Percentiles rank a stretch among this genome's conserved stretches.
phyloP scores from a whole-genome alignment of 2,888 invertebrate species.

The Limnephilus lunatus region DNA sequence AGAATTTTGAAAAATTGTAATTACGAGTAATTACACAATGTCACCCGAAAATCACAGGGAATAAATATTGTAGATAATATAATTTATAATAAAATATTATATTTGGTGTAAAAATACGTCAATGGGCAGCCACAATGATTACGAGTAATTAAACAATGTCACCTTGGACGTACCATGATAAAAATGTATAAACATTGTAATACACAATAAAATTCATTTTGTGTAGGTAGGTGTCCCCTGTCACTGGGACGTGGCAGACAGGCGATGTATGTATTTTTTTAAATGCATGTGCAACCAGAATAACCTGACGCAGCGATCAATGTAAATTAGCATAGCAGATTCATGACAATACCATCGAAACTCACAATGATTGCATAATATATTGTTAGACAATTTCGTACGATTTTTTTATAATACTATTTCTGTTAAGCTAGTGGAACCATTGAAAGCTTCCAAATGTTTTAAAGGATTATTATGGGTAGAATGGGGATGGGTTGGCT shows the following conservation, averaged over 20 bases:
- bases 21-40: background rate
- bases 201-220: background rate
- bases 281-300: conserved; percentile 55
- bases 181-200: background rate
- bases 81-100: too few relatives aligned
- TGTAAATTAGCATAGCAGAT: conserved; percentile 56
- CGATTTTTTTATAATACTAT: background rate
- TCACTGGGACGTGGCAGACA: conserved; percentile 31
- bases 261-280: conserved; percentile 51
- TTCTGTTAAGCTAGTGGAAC: background rate
- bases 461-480: background rate
- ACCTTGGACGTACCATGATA: too few relatives aligned
- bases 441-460: too few relatives aligned
- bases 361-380: background rate
- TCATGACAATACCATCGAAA: conserved; percentile 38
- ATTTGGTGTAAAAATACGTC: too few relatives aligned
- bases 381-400: background rate
- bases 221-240: conserved; percentile 12
- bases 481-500: background rate
- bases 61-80: too few relatives aligned
- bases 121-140: too few relatives aligned
- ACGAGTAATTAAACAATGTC: too few relatives aligned
- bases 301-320: conserved; percentile 58
- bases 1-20: too few relatives aligned
- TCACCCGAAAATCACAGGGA: background rate